Evolutionary conservation across 2,113 vertebrate genomes (phyloP).

Genomic region (Terrapene triunguis): DNA sequence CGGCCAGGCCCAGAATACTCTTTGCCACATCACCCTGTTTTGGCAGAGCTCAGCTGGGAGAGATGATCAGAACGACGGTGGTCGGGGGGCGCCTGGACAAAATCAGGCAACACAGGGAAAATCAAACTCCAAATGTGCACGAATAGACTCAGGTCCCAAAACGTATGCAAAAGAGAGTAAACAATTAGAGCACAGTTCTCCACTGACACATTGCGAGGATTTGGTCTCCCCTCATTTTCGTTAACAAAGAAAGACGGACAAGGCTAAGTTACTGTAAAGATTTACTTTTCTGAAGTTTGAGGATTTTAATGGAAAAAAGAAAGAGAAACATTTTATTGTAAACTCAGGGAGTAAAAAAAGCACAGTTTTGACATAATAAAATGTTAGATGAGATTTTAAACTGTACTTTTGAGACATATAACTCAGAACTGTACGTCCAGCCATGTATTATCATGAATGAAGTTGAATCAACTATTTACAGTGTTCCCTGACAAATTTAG

Average conservation of each 20-base stretch:
- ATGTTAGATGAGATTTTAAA: conserved; percentile 32
- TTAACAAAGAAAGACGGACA: not conserved
- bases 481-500: not conserved
- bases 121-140: not conserved
- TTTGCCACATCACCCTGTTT: not conserved
- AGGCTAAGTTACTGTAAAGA: not conserved
- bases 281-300: not conserved
- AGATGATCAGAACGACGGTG: not conserved
- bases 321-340: not conserved
- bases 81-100: not conserved
- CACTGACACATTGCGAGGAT: not conserved
- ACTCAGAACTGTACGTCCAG: not conserved
- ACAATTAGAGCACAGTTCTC: not conserved
- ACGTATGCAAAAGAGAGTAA: not conserved
- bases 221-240: not conserved
- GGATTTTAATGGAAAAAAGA: not conserved
- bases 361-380: conserved; percentile 25
- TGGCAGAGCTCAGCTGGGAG: not conserved
- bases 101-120: not conserved
- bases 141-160: not conserved
- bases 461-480: not conserved
- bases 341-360: not conserved
- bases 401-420: not conserved
- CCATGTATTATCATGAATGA: not conserved
- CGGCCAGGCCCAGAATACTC: not conserved